Evolutionary conservation across 2,797 vertebrate species (phyloP), one percentile per base, ranked within the genome.

Genomic region (Sebastolobus altivelis): DNA sequence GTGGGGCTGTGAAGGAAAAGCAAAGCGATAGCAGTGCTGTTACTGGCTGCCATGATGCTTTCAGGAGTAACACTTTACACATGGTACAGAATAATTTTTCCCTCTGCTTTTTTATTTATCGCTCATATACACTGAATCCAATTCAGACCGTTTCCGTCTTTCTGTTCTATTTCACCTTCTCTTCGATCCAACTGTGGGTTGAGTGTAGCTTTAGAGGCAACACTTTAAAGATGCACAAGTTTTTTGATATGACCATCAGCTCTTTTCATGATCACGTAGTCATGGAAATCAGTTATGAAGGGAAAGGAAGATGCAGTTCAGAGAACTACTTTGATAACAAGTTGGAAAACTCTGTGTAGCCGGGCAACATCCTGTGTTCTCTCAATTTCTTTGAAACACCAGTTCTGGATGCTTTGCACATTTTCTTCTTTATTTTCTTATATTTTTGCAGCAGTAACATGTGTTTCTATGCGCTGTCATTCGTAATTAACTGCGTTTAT

Each of bases 11-110:
- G 43, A 76, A 35, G 72, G 37, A 20, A 72, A 46, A 43, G 62
- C 55, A 27, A 5, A 61, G 77, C 52, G 72, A 79, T 70, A 74
- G 79, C 67, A 14, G 38, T 29, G 63, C 55, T 72, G 67, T 80
- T 65, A 43, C 40, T 81, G 71, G 52, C 73, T 91, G 56, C 60
- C 58, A 49, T 74, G 10, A 49, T 70, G 80, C 62, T 65, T 72
- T 77, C 63, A 70, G 60, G 60, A 62, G 69, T 55, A 79, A 55
- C 35, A 43, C 25, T 58, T 71, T 7, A 40, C 25, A 49, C 18
- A 18, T 22, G 16, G 20, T 37, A 29, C 75, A 33, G 52, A 67
- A 69, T 55, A 7, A 31, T 59, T 46, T 43, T 27, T 11, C 27
- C 61, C 40, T 29, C 46, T 56, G 68, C 10, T 59, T 83, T 72